Evolutionary conservation across 2,113 vertebrate species (phyloP).

Genomic region (Oncorhynchus mykiss): DNA sequence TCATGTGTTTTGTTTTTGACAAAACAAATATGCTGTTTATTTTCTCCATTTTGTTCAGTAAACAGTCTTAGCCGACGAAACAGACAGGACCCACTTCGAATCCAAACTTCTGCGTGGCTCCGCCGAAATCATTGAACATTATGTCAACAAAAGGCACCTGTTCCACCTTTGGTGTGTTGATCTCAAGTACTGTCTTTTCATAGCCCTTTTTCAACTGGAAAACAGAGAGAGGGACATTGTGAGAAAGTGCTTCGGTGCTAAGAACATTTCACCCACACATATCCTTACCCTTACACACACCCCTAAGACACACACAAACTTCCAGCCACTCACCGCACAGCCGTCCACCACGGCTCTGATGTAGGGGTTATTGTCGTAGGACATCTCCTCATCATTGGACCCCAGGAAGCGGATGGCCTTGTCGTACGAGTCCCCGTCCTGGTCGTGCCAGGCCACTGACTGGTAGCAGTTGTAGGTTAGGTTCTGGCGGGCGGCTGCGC

Average conservation of each 20-base stretch:
- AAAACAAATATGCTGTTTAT: conserved; percentile 67
- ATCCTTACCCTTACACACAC: neutral
- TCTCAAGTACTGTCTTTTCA: conserved; percentile 93
- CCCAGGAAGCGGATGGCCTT: conserved; percentile 97
- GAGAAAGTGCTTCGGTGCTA: neutral
- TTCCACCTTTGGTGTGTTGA: conserved; percentile 95
- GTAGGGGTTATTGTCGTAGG: conserved; percentile 95
- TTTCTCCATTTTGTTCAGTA: conserved; percentile 60
- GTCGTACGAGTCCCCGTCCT: conserved; percentile 83
- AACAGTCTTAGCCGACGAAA: conserved; percentile 91
- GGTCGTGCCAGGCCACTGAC: conserved; percentile 92
- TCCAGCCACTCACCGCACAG: conserved; percentile 84
- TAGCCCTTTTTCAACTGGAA: conserved; percentile 89
- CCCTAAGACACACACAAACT: neutral
- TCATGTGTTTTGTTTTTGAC: conserved; percentile 61
- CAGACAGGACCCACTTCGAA: conserved; percentile 99
- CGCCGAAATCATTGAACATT: conserved; percentile 99
- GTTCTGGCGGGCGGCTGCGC: conserved; percentile 90
- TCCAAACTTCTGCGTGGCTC: conserved; percentile 94
- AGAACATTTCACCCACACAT: neutral
- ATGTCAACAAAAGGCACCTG: conserved; percentile 95
- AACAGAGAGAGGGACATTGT: conserved; percentile 10
- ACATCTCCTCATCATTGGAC: conserved; percentile 99
- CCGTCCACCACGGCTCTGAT: conserved; percentile 85
- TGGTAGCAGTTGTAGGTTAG: conserved; percentile 97